Percentiles rank a stretch among this genome's conserved stretches.
These are phyloP conservation scores for Vandiemenella viatica DNA, from an alignment of 2,888 invertebrate species.

Conservation along the genomic window DNA sequence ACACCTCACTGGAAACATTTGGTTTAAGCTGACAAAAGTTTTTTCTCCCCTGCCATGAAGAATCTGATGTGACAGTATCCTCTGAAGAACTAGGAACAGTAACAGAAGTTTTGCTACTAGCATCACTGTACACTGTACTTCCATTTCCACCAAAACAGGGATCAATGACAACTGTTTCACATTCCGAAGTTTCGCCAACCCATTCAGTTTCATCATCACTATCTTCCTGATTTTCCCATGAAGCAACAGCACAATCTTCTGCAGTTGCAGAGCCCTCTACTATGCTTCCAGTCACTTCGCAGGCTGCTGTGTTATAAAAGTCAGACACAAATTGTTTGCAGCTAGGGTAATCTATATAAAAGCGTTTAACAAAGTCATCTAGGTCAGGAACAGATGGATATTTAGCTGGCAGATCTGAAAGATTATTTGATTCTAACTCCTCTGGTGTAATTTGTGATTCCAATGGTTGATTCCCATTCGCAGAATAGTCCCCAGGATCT, in stretches of 20 bases:
- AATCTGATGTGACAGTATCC: too few relatives aligned
- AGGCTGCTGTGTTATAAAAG: constrained; percentile 26
- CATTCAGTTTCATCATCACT: constrained; percentile 14
- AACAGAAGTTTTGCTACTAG: too few relatives aligned
- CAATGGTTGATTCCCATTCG: neutral
- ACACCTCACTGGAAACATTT: neutral
- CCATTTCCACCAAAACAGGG: neutral
- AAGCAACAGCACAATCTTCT: constrained; percentile 10
- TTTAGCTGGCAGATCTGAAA: neutral
- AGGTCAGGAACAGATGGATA: constrained; percentile 34
- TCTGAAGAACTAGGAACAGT: too few relatives aligned
- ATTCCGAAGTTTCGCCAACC: constrained; percentile 13
- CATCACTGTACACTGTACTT: neutral
- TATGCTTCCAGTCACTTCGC: too few relatives aligned
- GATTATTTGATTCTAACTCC: constrained; percentile 2
- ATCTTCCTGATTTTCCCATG: constrained; percentile 12
- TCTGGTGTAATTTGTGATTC: neutral
- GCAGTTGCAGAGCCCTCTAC: too few relatives aligned
- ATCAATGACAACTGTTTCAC: constrained; percentile 12
- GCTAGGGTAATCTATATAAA: constrained; percentile 53
- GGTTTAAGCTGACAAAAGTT: too few relatives aligned
- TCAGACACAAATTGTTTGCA: constrained; percentile 46
- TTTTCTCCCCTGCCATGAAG: too few relatives aligned
- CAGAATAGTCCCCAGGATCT: constrained; percentile 24
- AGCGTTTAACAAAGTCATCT: constrained; percentile 51